Evolutionary conservation across 2,113 vertebrate species (phyloP).

Genomic region (Notechis scutatus): DNA sequence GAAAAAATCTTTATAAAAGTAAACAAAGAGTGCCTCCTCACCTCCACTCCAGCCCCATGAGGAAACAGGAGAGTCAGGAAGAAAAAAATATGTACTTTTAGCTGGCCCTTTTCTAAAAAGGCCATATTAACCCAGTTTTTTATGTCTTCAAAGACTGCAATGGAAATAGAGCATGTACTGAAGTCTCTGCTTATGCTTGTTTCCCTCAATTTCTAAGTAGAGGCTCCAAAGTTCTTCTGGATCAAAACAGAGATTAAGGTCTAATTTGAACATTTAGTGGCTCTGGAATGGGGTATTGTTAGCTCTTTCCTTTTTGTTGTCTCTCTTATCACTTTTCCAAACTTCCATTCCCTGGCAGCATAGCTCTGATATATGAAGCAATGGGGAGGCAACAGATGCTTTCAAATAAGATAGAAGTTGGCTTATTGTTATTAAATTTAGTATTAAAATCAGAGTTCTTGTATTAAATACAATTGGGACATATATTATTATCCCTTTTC

Average conservation of each 20-base stretch:
- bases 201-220: background rate
- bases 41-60: constrained; percentile 34
- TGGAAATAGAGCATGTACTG: constrained; percentile 23
- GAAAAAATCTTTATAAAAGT: constrained; percentile 57
- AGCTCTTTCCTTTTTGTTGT: background rate
- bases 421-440: background rate
- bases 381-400: background rate
- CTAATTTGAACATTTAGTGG: background rate
- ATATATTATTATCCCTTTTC: background rate
- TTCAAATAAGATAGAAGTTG: background rate
- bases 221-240: background rate
- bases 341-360: background rate
- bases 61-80: constrained; percentile 60
- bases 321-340: background rate
- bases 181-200: constrained; percentile 19
- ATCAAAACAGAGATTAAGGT: background rate
- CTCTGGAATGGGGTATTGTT: background rate
- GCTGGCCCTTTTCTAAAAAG: background rate
- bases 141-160: background rate
- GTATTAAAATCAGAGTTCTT: background rate
- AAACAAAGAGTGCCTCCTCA: constrained; percentile 45
- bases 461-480: background rate
- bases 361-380: background rate
- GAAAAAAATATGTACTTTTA: constrained; percentile 37
- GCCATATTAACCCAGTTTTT: constrained; percentile 45